Percentiles rank a stretch among this genome's conserved stretches.
Evolutionary conservation across 2,113 vertebrate species (phyloP).

Genomic region (Vombatus ursinus): DNA sequence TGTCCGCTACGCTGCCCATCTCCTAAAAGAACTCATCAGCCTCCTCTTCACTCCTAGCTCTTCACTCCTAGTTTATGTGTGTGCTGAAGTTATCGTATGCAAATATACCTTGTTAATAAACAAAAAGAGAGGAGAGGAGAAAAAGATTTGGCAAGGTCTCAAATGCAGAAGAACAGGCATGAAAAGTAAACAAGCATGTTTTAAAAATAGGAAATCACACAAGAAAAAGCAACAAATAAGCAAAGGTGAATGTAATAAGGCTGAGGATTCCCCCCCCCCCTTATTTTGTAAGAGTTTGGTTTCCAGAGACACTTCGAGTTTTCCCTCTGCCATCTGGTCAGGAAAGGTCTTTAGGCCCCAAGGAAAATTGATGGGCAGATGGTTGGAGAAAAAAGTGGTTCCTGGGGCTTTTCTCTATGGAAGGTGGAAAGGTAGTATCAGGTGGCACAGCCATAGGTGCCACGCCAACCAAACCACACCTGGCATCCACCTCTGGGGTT

Average conservation of each 20-base stretch:
- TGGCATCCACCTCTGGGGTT: too few relatives aligned
- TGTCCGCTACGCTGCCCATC: neutral
- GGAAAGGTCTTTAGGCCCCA: too few relatives aligned
- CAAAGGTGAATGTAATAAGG: neutral
- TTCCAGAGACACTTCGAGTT: too few relatives aligned
- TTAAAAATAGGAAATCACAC: neutral
- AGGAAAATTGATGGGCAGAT: too few relatives aligned
- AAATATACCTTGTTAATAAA: neutral
- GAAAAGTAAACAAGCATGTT: neutral
- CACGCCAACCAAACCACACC: too few relatives aligned
- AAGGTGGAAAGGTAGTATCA: too few relatives aligned
- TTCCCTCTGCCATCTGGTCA: too few relatives aligned
- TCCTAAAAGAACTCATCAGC: neutral
- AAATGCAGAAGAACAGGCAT: neutral
- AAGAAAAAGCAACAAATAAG: neutral
- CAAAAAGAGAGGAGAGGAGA: neutral
- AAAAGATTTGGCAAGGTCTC: neutral
- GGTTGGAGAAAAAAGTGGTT: too few relatives aligned
- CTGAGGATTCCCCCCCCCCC: too few relatives aligned
- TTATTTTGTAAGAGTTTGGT: too few relatives aligned
- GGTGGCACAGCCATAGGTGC: too few relatives aligned
- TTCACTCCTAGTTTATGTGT: neutral
- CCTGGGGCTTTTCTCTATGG: too few relatives aligned
- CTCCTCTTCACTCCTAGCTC: neutral
- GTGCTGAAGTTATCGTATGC: neutral